Evolutionary conservation across 2,113 vertebrate genomes (phyloP), one percentile per base, ranked within the genome.

Genomic region (Vireo altiloquus): DNA sequence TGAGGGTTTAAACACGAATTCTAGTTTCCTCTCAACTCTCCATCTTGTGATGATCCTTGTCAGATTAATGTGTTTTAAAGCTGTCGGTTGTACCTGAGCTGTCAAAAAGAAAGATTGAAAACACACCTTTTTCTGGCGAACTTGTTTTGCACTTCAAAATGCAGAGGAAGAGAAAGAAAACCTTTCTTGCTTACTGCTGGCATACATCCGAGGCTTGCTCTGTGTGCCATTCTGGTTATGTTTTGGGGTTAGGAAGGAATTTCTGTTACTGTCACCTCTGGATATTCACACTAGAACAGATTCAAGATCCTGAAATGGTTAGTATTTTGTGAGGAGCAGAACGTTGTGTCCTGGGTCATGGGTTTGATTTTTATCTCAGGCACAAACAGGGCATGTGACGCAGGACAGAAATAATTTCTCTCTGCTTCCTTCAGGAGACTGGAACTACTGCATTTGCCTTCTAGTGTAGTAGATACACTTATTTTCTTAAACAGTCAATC

Each of bases 31-130:
- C 61, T 78, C 65, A 47, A 2, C 69, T 59, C 46, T 77, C 22
- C 1, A 3, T 78, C 77, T 87, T 63, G 25, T 83, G 47, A 81
- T 13, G 10, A 19, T 87, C 33, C 56, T 59, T 91, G 47, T 81
- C 81, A 91, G 69, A 81, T 86, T 86, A 94, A 25, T 68, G 44
- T 89, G 35, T 59, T 84, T 75, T 82, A 82, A 92, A 96, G 42
- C 27, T 63, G 13, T 66, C 0, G 1, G 39, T 54, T 21, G 47
- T 63, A 83, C 81, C 81, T 84, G 69, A 92, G 60, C 69, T 94
- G 74, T 82, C 84, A 89, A 23, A 86, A 92, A 70, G 20, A 54
- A 76, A 66, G 77, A 82, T 87, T 81, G 92, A 78, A 91, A 78
- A 15, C 35, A 50, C 35, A 52, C 42, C 23, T 91, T 63, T 63